Evolutionary conservation across 2,113 vertebrate species (phyloP).

Genomic region (Thomomys bottae): DNA sequence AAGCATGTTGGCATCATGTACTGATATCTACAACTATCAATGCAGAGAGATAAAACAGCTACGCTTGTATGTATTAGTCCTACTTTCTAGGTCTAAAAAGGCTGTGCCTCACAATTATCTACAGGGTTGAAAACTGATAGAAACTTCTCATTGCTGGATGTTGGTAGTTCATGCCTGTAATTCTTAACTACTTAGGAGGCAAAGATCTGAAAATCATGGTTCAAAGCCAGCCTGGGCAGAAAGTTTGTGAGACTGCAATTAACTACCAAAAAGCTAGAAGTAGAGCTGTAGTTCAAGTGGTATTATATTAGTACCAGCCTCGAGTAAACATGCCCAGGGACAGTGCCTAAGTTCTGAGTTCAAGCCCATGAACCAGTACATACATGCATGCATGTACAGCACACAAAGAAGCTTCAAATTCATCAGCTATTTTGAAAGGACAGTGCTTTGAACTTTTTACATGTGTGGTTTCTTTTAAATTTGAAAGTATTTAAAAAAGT

Average conservation of each 20-base stretch:
- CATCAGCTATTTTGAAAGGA: not conserved
- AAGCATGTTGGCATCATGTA: not conserved
- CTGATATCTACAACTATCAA: not conserved
- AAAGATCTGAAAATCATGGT: too few relatives aligned
- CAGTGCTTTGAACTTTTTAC: not conserved
- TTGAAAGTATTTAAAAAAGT: not conserved
- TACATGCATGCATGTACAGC: too few relatives aligned
- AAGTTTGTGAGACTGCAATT: too few relatives aligned
- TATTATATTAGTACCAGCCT: too few relatives aligned
- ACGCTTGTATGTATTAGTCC: not conserved
- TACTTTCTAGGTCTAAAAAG: slow-evolving; percentile 5
- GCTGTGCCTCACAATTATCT: not conserved
- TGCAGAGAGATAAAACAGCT: not conserved
- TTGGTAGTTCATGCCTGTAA: too few relatives aligned
- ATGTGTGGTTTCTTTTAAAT: not conserved
- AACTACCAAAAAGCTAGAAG: not conserved
- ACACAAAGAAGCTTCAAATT: not conserved
- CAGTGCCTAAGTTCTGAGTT: too few relatives aligned
- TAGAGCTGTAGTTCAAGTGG: not conserved
- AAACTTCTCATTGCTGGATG: not conserved
- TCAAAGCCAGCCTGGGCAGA: too few relatives aligned
- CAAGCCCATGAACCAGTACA: too few relatives aligned
- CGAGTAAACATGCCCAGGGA: too few relatives aligned
- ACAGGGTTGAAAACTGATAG: not conserved
- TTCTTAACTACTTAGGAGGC: too few relatives aligned